Percentiles rank a stretch among this genome's conserved stretches.
Conservation (phyloP, 2,797 vertebrate genomes). For the Lagodon rhomboides region DNA sequence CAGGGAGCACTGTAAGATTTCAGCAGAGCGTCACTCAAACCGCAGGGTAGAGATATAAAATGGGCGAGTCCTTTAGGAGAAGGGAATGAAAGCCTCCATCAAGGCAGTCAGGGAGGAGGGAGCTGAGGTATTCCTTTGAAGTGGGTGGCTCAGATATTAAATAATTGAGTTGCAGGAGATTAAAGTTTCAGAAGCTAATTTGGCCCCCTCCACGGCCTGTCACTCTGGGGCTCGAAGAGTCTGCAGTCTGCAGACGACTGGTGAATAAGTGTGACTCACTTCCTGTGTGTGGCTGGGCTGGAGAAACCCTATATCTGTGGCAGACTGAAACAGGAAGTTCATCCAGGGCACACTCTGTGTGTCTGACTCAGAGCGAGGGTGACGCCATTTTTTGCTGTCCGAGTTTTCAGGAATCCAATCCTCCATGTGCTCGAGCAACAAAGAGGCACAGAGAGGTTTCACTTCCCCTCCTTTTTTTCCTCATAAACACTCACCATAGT, state of each 20-base stretch:
- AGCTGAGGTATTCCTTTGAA: slow-evolving; percentile 82
- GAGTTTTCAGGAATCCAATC: slow-evolving; percentile 81
- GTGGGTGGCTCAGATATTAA: slow-evolving; percentile 83
- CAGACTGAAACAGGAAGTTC: slow-evolving; percentile 82
- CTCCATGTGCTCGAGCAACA: slow-evolving; percentile 72
- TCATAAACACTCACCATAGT: slow-evolving; percentile 70
- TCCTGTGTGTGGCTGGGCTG: slow-evolving; percentile 78
- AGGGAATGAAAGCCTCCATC: slow-evolving; percentile 75
- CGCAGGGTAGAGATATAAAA: slow-evolving; percentile 74
- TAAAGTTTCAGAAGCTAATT: slow-evolving; percentile 86
- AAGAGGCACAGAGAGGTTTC: slow-evolving; percentile 71
- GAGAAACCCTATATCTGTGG: slow-evolving; percentile 84
- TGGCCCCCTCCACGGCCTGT: slow-evolving; percentile 72
- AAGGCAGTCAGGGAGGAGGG: slow-evolving; percentile 63
- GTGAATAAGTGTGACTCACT: slow-evolving; percentile 83
- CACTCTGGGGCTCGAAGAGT: slow-evolving; percentile 71
- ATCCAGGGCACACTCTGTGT: slow-evolving; percentile 74
- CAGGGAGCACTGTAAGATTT: slow-evolving; percentile 64
- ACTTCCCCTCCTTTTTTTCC: slow-evolving; percentile 62
- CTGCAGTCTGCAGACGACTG: slow-evolving; percentile 75
- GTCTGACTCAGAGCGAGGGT: slow-evolving; percentile 76
- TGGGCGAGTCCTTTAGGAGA: slow-evolving; percentile 72
- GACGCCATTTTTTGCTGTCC: slow-evolving; percentile 80
- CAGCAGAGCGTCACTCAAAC: slow-evolving; percentile 64
- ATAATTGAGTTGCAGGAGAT: slow-evolving; percentile 86